Evolutionary conservation across 2,113 vertebrate species (phyloP).

Genomic region (Dipodomys stephensi): DNA sequence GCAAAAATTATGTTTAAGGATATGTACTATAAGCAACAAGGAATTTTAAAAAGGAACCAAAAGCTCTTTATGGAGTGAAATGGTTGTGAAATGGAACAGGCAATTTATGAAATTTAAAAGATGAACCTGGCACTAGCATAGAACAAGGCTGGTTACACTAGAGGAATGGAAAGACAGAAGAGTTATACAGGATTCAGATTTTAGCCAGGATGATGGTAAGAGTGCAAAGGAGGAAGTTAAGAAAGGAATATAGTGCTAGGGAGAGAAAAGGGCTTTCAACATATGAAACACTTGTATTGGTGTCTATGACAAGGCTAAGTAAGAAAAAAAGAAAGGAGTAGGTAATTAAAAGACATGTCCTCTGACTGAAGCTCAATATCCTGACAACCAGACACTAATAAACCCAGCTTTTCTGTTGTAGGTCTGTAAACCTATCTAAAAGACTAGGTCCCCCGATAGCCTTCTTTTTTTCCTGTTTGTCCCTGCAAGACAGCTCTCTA

Average conservation of each 20-base stretch:
- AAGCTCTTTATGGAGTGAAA: not conserved
- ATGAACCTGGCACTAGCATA: not conserved
- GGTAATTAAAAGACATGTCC: not conserved
- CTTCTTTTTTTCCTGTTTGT: not conserved
- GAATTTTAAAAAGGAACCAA: not conserved
- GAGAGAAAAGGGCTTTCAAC: not conserved
- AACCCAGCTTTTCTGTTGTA: not conserved
- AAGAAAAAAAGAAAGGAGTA: not conserved
- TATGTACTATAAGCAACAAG: not conserved
- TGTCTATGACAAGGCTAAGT: not conserved
- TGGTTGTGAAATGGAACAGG: not conserved
- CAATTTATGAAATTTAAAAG: not conserved
- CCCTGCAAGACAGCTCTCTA: not conserved
- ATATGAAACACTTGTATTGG: not conserved
- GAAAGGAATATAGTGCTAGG: not conserved
- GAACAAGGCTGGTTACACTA: not conserved
- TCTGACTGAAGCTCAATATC: not conserved
- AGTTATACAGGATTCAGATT: not conserved
- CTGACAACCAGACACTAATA: not conserved
- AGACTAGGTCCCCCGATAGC: not conserved
- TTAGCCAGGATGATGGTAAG: not conserved
- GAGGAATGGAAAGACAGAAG: not conserved
- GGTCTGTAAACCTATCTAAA: conserved; percentile 3
- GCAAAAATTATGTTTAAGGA: conserved; percentile 15
- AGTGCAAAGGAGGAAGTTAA: not conserved